Evolutionary conservation across 2,888 invertebrate species (phyloP).

Genomic region (Pollenia angustigena): DNA sequence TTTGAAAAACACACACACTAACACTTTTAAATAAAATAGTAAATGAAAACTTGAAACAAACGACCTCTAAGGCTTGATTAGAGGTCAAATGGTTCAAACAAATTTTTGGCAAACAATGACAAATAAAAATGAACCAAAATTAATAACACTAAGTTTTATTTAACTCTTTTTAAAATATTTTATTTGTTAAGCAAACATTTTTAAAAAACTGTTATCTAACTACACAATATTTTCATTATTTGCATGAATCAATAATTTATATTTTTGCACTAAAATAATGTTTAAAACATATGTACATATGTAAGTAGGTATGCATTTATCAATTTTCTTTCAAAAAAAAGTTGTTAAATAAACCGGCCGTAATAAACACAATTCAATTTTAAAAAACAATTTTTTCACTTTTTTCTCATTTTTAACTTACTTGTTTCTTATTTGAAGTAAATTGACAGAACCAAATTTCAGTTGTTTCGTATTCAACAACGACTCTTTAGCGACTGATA

Average conservation of each 20-base stretch:
- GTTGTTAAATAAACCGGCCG: slow-evolving; percentile 34
- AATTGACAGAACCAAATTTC: slow-evolving; percentile 64
- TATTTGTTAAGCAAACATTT: not conserved
- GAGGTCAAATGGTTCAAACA: slow-evolving; percentile 77
- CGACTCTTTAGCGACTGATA: slow-evolving; percentile 74
- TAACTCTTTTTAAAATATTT: not conserved
- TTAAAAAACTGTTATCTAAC: slow-evolving; percentile 52
- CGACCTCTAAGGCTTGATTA: slow-evolving; percentile 80
- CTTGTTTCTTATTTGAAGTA: slow-evolving; percentile 74
- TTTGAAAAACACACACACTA: not conserved
- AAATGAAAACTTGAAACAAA: slow-evolving; percentile 49
- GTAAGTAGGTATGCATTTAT: not conserved
- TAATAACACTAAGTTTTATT: not conserved
- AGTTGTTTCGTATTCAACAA: slow-evolving; percentile 72
- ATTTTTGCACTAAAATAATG: not conserved
- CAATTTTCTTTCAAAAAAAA: slow-evolving; percentile 6
- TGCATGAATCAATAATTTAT: not conserved
- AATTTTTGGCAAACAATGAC: not conserved
- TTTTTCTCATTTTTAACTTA: slow-evolving; percentile 69
- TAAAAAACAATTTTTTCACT: slow-evolving; percentile 10
- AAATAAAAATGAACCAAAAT: not conserved
- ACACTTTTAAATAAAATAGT: not conserved
- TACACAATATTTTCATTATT: not conserved
- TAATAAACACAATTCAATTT: slow-evolving; percentile 11
- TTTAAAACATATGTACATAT: not conserved